A percentile compares a stretch with the other conserved stretches of the same genome.
Evolutionary conservation across 2,888 invertebrate genomes (phyloP).

Genomic region (Idaea biselata): DNA sequence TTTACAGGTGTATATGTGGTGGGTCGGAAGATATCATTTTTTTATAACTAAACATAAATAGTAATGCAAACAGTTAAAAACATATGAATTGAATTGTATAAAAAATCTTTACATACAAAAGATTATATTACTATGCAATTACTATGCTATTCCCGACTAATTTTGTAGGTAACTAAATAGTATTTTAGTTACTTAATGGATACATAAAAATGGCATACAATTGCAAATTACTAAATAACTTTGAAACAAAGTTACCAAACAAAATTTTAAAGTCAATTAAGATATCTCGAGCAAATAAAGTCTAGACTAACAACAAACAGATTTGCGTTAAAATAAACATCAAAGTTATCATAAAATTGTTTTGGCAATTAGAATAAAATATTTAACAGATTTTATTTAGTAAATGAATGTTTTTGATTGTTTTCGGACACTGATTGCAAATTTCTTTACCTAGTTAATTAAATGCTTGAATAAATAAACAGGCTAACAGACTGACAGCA

Average conservation of each 20-base stretch:
- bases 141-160: too few species aligned
- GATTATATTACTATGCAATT: too few species aligned
- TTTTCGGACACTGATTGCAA: neutral
- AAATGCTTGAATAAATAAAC: neutral
- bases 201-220: conserved; percentile 6
- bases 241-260: conserved; percentile 14
- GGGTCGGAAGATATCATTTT: too few species aligned
- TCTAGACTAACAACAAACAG: conserved; percentile 31
- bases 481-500: neutral
- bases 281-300: conserved; percentile 30
- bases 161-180: neutral
- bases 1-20: too few species aligned
- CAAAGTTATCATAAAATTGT: conserved; percentile 32
- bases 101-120: too few species aligned
- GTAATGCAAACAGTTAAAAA: too few species aligned
- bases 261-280: conserved; percentile 37
- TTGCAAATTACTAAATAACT: conserved; percentile 5
- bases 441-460: neutral
- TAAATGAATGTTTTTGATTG: neutral
- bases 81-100: too few species aligned
- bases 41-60: too few species aligned
- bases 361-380: conserved; percentile 25
- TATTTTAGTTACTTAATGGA: neutral
- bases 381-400: conserved; percentile 16
- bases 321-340: conserved; percentile 26